phyloP scores from a whole-genome alignment of 2,113 vertebrate species.

The Podilymbus podiceps region DNA sequence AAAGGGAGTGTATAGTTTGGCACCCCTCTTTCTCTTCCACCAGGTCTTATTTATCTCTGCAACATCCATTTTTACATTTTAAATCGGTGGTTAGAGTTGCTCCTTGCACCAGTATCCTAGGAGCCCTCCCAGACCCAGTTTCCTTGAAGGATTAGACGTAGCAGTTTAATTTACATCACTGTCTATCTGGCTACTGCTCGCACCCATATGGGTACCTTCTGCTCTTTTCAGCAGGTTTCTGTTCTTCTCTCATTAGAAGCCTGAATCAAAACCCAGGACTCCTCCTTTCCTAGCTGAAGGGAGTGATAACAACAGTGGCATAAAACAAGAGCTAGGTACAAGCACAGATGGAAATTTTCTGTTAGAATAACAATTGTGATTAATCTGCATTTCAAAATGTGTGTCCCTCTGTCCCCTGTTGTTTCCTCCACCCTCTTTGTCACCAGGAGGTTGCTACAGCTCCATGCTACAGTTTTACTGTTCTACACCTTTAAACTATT shows the following conservation, averaged over 20 bases:
- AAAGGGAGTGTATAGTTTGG: background rate
- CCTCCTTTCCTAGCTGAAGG: conserved; percentile 6
- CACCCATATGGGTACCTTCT: conserved; percentile 34
- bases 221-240: conserved; percentile 36
- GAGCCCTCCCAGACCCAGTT: background rate
- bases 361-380: conserved; percentile 1
- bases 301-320: background rate
- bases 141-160: background rate
- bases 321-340: background rate
- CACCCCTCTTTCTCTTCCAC: background rate
- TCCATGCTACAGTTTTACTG: background rate
- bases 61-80: background rate
- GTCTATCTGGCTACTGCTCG: conserved; percentile 14
- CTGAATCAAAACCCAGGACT: conserved; percentile 15
- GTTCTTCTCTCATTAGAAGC: conserved; percentile 31
- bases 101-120: background rate
- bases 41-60: background rate
- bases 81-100: background rate
- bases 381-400: conserved; percentile 9
- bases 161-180: conserved; percentile 4
- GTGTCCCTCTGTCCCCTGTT: no score
- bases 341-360: conserved; percentile 28
- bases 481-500: background rate
- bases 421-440: fast-evolving
- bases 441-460: background rate